These are phyloP conservation scores for Formicarius rufipectus DNA, from an alignment of 2,113 vertebrate species.

Conservation along the genomic window DNA sequence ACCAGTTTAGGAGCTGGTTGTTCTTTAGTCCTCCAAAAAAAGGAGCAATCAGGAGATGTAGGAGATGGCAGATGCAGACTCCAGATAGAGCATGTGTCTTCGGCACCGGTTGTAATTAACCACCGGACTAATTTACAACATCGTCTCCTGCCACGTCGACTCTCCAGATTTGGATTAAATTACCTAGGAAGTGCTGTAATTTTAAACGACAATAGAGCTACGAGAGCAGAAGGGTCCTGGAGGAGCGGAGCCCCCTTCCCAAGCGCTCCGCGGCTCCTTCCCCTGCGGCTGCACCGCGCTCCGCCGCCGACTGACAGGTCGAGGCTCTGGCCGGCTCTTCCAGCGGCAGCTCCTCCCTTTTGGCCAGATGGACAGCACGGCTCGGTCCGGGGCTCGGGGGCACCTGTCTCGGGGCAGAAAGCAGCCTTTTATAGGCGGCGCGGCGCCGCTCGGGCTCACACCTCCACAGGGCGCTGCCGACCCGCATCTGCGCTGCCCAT, in stretches of 20 bases:
- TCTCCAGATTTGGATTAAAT: neutral
- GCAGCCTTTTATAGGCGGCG: neutral
- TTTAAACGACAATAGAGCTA: neutral
- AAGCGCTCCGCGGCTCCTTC: neutral
- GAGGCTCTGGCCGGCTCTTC: neutral
- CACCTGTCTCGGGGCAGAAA: neutral
- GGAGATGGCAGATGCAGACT: neutral
- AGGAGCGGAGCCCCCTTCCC: neutral
- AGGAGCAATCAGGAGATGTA: neutral
- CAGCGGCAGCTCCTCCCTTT: constrained; percentile 44
- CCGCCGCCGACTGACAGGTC: neutral
- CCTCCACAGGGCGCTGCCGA: fast-evolving
- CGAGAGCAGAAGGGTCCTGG: neutral
- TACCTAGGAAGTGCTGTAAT: neutral
- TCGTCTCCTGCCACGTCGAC: neutral
- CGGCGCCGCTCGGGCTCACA: neutral
- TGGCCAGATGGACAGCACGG: neutral
- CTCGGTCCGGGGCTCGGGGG: neutral
- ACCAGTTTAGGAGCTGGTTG: neutral
- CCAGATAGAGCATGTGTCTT: fast-evolving
- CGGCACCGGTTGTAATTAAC: neutral
- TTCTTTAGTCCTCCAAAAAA: neutral
- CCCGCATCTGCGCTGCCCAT: neutral
- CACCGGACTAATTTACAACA: neutral
- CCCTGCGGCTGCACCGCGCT: neutral